Percentiles rank a stretch among this genome's conserved stretches.
These are phyloP conservation scores for Leptopterna dolabrata DNA, from an alignment of 2,888 invertebrate species.

Conservation along the genomic window DNA sequence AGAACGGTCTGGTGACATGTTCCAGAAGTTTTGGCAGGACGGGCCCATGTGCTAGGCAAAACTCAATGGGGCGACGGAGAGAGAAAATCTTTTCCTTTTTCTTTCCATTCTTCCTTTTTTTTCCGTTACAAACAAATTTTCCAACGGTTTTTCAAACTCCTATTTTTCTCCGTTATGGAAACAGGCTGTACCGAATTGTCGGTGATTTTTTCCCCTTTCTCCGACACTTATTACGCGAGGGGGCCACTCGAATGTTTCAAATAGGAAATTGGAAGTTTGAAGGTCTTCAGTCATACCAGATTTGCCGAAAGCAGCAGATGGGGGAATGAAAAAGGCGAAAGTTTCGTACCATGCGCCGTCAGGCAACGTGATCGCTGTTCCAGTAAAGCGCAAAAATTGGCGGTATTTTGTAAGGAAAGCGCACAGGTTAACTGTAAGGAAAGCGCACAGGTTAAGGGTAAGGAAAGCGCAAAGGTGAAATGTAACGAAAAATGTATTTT, in stretches of 20 bases:
- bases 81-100: background rate
- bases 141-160: background rate
- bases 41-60: slow-evolving; percentile 12
- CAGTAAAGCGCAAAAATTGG: too few species aligned
- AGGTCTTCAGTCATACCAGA: background rate
- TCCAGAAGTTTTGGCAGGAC: slow-evolving; percentile 31
- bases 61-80: background rate
- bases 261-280: background rate
- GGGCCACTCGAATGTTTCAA: background rate
- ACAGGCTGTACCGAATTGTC: background rate
- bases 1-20: slow-evolving; percentile 29
- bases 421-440: too few species aligned
- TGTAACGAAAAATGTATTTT: too few species aligned
- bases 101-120: too few species aligned
- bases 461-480: too few species aligned
- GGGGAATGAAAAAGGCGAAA: too few species aligned
- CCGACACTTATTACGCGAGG: background rate
- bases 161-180: background rate
- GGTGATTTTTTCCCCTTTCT: background rate
- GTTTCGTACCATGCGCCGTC: too few species aligned
- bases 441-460: too few species aligned
- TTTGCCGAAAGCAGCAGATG: too few species aligned
- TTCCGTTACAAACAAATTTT: background rate
- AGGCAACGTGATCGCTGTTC: too few species aligned
- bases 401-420: too few species aligned